Evolutionary conservation across 2,113 vertebrate genomes (phyloP).

Genomic region (Opisthocomus hoazin): DNA sequence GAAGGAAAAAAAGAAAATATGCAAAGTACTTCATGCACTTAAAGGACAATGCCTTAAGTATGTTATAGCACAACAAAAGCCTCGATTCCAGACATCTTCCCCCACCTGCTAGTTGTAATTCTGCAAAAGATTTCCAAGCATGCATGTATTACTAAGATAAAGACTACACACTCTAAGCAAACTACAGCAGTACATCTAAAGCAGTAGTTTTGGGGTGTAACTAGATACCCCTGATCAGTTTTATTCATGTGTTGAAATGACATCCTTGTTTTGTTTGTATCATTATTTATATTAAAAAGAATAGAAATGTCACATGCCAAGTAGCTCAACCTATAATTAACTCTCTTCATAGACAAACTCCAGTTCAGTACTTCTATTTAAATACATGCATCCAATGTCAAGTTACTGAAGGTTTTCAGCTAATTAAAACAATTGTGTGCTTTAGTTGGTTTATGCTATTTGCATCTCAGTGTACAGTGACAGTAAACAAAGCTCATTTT

Average conservation of each 20-base stretch:
- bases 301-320: too few species aligned
- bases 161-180: background rate
- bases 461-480: background rate
- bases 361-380: background rate
- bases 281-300: background rate
- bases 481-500: background rate
- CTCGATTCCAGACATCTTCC: background rate
- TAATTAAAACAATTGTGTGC: background rate
- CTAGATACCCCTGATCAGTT: background rate
- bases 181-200: background rate
- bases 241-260: background rate
- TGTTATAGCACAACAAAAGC: background rate
- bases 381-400: background rate
- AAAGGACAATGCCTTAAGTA: background rate
- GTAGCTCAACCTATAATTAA: background rate
- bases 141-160: fast-evolving
- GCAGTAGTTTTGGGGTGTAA: background rate
- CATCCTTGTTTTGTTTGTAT: background rate
- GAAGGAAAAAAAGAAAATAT: background rate
- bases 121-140: background rate
- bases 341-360: background rate
- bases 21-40: background rate
- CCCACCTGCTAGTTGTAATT: background rate
- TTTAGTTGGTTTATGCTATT: background rate
- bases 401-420: background rate